Base-by-base conservation (phyloP, 2,113 vertebrate genomes). In the Sorex araneus region DNA sequence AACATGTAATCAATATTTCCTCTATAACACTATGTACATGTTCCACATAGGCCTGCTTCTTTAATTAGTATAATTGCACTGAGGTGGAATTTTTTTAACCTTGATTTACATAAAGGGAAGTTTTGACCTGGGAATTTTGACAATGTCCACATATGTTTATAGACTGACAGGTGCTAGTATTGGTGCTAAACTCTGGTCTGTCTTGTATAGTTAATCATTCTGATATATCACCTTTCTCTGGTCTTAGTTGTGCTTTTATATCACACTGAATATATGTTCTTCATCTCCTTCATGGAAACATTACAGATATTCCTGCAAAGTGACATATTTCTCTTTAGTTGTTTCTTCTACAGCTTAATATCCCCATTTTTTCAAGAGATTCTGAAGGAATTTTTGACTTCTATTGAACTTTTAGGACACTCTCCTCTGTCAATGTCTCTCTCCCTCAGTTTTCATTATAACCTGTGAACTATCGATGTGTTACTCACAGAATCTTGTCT, bases 381-480 rank as follows among this genome's bases (percentile, higher is more conserved):
- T 69, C 43, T 34, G 47, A 66, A 66, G 57, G 11, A 19, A 71
- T 76, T 66, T 85, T 77, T 89, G 6, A 89, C 28, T 83, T 86
- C 43, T 83, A 57, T n/a, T 89, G 63, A 94, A 81, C 47, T 47
- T 89, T 43, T 69, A 84, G 28, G 36, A 54, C 28, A 77, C 54
- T 76, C 18, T 60, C 18, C 79, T 91, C 69, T 23, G 10, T 87
- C 73, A 87, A 8, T 63, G 21, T 87, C 43, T 77, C 78, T 64
- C 45, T 84, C 25, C 45, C 18, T 50, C 43, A 50, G 67, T 80
- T 89, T 80, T 87, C 73, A 75, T 83, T 86, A 57, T 91, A 89
- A 86, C 18, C 36, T 83, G 18, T 18, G 50, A 89, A 84, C 9
- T 87, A 34, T 3, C 0, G 21, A 40, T 8, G n/a, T 70, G 34